These are phyloP conservation scores for Cataglyphis albicans DNA, from an alignment of 2,888 invertebrate genomes.

Conservation along the genomic window DNA sequence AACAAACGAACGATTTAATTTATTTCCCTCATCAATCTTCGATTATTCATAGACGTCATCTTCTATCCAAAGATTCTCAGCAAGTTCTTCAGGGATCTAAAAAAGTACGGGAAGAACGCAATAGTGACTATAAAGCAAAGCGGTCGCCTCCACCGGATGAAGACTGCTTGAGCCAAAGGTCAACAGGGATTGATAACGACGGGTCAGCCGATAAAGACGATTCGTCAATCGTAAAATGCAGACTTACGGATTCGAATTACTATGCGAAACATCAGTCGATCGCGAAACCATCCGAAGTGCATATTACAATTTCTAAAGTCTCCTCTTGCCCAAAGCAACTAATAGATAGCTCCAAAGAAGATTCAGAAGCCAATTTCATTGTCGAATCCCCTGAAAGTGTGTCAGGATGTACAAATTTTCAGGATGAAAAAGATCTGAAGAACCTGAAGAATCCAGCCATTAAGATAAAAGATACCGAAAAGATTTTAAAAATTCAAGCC, in stretches of 20 bases:
- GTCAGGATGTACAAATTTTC: background rate
- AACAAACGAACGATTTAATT: slow-evolving; percentile 2
- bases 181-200: slow-evolving; percentile 65
- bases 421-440: background rate
- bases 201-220: slow-evolving; percentile 68
- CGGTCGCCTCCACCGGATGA: slow-evolving; percentile 77
- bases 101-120: slow-evolving; percentile 34
- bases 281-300: slow-evolving; percentile 37
- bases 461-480: background rate
- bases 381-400: slow-evolving; percentile 1
- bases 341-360: background rate
- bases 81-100: background rate
- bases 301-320: slow-evolving; percentile 17
- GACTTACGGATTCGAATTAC: slow-evolving; percentile 72
- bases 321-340: background rate
- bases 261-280: slow-evolving; percentile 59
- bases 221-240: slow-evolving; percentile 75
- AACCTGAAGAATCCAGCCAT: background rate
- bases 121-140: slow-evolving; percentile 69
- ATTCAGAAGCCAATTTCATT: background rate
- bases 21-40: slow-evolving; percentile 28
- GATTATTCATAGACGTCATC: slow-evolving; percentile 37
- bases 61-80: background rate
- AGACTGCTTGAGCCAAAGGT: slow-evolving; percentile 65
- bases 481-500: background rate